Base-by-base conservation (phyloP, 1,140 invertebrate species). In the Drosophila nasuta region DNA sequence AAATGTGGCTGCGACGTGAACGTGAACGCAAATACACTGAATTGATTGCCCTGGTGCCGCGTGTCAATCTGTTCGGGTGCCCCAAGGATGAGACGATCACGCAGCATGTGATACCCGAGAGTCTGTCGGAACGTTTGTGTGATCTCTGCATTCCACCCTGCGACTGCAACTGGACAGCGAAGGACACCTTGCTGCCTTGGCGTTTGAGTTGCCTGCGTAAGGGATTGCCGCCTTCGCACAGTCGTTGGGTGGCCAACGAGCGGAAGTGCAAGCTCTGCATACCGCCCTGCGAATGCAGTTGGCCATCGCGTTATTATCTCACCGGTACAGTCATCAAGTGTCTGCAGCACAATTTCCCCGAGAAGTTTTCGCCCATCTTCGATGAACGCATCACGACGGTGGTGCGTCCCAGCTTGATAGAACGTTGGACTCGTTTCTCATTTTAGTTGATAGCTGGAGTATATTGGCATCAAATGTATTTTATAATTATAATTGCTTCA, bases 291-390 rank as follows among this genome's bases (percentile, higher is more conserved):
- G 85, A 89, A 64, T 89, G 86, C 63, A 43, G 25, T 17, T 89
- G 85, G 85, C 81, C 75, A 4, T 74, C 85, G 0, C 81, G 85
- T 0, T 89, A 75, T 43, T 89, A 89, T 43, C 72, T 89, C 1
- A 89, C 85, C n/a, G 86, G 78, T 1, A 89, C 85, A 10, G 85
- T 90, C 1, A 58, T 89, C n/a, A 49, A 35, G 1, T 89, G 86
- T 11, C 72, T 89, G 28, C 78, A 85, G 49, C 48, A 64, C 0
- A 72, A 46, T 5, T 89, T 89, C 41, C 85, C 85, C 25, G 85
- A 89, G 35, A 89, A 90, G 66, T 89, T 89, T 49, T 57, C 72
- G 6, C 78, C 86, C 33, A 85, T 85, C n/a, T 90, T 81, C 52
- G 86, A 89, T 43, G 86, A 85, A 1, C 75, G 69, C 0, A 65